Conservation (phyloP, 2,113 vertebrate species). For the Etheostoma cragini region DNA sequence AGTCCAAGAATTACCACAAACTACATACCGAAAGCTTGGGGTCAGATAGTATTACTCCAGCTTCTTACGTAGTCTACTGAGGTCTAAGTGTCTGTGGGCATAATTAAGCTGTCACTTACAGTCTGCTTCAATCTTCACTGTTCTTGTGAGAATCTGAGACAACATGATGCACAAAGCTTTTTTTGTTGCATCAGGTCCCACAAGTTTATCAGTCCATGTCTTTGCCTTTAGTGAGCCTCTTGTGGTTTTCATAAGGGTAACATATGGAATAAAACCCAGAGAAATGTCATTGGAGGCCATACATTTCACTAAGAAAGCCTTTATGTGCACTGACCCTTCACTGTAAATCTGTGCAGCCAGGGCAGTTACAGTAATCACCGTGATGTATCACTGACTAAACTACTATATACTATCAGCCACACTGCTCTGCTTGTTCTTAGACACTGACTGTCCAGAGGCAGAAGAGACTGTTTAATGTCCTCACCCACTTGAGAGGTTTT, state of each 20-base stretch:
- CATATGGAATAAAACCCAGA: background rate
- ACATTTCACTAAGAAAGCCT: slow-evolving; percentile 29
- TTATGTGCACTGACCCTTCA: slow-evolving; percentile 46
- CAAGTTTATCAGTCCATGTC: background rate
- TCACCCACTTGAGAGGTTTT: too few relatives aligned
- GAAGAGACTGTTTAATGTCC: slow-evolving; percentile 2
- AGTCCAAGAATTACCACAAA: background rate
- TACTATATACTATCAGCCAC: slow-evolving; percentile 1
- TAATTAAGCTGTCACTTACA: background rate
- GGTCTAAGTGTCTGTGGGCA: background rate
- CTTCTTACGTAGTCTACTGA: too few relatives aligned
- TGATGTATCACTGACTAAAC: slow-evolving; percentile 17
- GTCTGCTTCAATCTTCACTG: slow-evolving; percentile 23
- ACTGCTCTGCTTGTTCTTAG: background rate
- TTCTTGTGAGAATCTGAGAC: background rate
- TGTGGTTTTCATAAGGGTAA: slow-evolving; percentile 18
- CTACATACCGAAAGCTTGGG: background rate
- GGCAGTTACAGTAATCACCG: slow-evolving; percentile 14
- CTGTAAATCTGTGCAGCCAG: slow-evolving; percentile 31
- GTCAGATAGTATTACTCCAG: background rate
- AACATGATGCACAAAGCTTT: background rate
- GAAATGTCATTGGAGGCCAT: background rate
- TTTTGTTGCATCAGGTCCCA: background rate
- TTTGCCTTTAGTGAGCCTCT: background rate
- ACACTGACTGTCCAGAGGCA: slow-evolving; percentile 5